A percentile compares a stretch with the other conserved stretches of the same genome.
These are phyloP conservation scores for Anguilla pacifica DNA, from an alignment of 2,797 vertebrate species.

Conservation along the genomic window DNA sequence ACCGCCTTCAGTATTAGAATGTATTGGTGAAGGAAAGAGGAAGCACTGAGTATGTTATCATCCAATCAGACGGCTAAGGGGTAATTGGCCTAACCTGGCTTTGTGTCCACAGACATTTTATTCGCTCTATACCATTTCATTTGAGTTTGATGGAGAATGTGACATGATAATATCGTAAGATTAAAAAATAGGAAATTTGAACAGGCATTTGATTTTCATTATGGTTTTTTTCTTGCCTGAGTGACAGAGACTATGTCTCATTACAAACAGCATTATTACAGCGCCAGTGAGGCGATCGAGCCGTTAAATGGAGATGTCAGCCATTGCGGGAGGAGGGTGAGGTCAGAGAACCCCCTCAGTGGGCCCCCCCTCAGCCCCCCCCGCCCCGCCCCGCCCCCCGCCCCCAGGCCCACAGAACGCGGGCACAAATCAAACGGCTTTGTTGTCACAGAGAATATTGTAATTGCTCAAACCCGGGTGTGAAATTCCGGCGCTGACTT, in stretches of 20 bases:
- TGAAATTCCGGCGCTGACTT: constrained; percentile 64
- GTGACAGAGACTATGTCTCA: constrained; percentile 6
- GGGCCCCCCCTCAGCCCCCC: constrained; percentile 45
- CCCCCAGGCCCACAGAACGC: constrained; percentile 44
- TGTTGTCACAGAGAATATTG: constrained; percentile 59
- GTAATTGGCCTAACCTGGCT: not conserved
- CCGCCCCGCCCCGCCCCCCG: constrained; percentile 34
- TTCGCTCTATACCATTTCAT: not conserved
- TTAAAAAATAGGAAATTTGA: not conserved
- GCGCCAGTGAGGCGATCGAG: not conserved
- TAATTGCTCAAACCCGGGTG: constrained; percentile 69
- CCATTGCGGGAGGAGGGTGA: constrained; percentile 42
- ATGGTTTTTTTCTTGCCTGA: not conserved
- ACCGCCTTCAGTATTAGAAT: not conserved
- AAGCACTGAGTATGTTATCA: not conserved
- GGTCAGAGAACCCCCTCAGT: constrained; percentile 16
- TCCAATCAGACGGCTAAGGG: not conserved
- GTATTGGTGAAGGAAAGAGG: not conserved
- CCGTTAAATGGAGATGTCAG: not conserved
- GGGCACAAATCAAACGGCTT: constrained; percentile 54
- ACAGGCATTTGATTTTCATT: constrained; percentile 14
- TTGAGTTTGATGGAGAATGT: not conserved
- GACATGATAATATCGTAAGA: not conserved
- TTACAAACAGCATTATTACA: constrained; percentile 9
- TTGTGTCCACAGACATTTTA: not conserved